phyloP scores from a whole-genome alignment of 2,113 vertebrate species.

The Macrotis lagotis region DNA sequence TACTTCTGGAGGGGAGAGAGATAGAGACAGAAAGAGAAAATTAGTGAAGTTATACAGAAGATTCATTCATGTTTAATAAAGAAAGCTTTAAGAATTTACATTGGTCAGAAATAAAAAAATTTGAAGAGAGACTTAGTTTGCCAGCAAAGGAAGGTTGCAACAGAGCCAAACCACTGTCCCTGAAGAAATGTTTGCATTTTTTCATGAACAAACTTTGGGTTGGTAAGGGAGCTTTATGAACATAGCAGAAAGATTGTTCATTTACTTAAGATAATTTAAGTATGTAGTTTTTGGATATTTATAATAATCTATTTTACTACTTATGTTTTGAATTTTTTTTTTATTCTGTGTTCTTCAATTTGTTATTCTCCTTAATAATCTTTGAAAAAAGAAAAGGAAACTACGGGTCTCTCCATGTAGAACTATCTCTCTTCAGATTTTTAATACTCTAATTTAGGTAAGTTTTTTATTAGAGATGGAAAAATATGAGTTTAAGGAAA shows the following conservation, averaged over 20 bases:
- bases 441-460: conserved; percentile 46
- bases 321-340: background rate
- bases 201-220: background rate
- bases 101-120: conserved; percentile 47
- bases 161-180: conserved; percentile 10
- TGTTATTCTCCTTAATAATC: background rate
- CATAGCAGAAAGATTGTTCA: conserved; percentile 35
- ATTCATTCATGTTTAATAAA: conserved; percentile 62
- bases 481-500: background rate
- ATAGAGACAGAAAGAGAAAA: conserved; percentile 21
- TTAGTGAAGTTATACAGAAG: conserved; percentile 54
- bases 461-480: conserved; percentile 7
- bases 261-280: conserved; percentile 35
- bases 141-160: conserved; percentile 10
- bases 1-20: background rate
- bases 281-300: background rate
- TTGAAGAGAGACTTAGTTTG: conserved; percentile 35
- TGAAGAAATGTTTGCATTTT: conserved; percentile 31
- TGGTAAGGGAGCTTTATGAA: background rate
- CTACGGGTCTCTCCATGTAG: background rate
- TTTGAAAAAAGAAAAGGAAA: background rate
- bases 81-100: conserved; percentile 29
- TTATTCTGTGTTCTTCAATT: background rate
- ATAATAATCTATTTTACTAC: background rate
- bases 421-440: background rate